Evolutionary conservation across 1,140 invertebrate species (phyloP).

Genomic region (Piezodorus guildinii): DNA sequence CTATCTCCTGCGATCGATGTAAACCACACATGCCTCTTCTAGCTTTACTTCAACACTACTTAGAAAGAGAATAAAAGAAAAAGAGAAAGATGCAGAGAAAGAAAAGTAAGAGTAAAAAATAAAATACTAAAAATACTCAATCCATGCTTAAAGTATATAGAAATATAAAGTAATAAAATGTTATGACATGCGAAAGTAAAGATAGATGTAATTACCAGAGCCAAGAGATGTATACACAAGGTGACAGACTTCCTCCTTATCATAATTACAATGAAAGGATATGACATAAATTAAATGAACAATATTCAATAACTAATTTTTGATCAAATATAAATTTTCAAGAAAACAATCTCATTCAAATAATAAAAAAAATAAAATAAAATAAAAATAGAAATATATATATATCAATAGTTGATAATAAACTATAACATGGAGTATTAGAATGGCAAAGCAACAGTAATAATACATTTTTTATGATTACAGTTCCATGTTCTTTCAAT

Average conservation of each 20-base stretch:
- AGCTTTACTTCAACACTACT: slow-evolving; percentile 16
- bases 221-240: slow-evolving; percentile 12
- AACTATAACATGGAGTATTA: too few species aligned
- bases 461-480: too few species aligned
- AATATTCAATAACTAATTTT: too few species aligned
- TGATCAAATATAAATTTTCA: too few species aligned
- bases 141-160: slow-evolving; percentile 1
- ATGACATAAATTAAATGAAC: too few species aligned
- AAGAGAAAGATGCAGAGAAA: slow-evolving; percentile 12
- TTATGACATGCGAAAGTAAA: slow-evolving; percentile 1
- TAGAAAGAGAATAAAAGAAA: slow-evolving; percentile 18
- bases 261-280: too few species aligned
- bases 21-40: slow-evolving; percentile 10
- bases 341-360: too few species aligned
- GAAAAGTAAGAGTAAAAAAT: neutral
- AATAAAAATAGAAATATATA: too few species aligned
- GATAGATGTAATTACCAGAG: slow-evolving; percentile 16
- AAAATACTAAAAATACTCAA: neutral
- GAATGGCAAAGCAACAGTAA: too few species aligned
- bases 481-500: too few species aligned
- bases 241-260: neutral
- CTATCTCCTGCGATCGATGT: neutral
- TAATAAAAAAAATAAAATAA: too few species aligned
- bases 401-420: too few species aligned
- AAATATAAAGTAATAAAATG: slow-evolving; percentile 6